phyloP scores from a whole-genome alignment of 2,113 vertebrate genomes.

The Kobus ellipsiprymnus region DNA sequence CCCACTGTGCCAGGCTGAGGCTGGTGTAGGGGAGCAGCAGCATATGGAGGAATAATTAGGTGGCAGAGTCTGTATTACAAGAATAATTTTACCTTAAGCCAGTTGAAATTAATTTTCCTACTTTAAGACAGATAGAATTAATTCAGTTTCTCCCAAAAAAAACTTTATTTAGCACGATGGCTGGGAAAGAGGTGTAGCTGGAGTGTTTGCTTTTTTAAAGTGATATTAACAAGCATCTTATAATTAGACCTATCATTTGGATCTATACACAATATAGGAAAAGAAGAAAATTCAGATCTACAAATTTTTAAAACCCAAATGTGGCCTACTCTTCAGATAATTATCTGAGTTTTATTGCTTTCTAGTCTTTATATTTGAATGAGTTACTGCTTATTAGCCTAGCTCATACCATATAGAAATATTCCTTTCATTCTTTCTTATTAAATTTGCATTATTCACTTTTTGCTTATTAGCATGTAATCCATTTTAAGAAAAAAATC shows the following conservation, averaged over 20 bases:
- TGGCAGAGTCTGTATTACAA: background rate
- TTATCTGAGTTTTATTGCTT: background rate
- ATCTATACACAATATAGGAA: background rate
- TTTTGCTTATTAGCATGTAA: background rate
- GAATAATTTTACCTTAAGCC: slow-evolving; percentile 18
- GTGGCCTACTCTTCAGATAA: background rate
- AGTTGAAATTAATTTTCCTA: slow-evolving; percentile 44
- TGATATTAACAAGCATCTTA: background rate
- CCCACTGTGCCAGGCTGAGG: background rate
- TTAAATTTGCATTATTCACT: background rate
- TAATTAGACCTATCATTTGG: background rate
- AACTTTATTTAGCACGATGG: background rate
- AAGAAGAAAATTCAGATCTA: background rate
- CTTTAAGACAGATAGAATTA: slow-evolving; percentile 6
- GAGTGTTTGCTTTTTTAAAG: background rate
- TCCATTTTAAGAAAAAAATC: background rate
- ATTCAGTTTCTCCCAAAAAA: background rate
- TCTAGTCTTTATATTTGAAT: background rate
- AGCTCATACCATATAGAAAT: background rate
- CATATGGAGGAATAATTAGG: slow-evolving; percentile 36
- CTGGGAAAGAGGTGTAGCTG: background rate
- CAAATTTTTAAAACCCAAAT: background rate
- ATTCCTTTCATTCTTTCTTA: background rate
- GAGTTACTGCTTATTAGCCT: background rate
- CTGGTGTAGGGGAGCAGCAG: background rate